Percentiles rank a stretch among this genome's conserved stretches.
Conservation (phyloP, 2,797 vertebrate genomes). For the Coreius guichenoti region DNA sequence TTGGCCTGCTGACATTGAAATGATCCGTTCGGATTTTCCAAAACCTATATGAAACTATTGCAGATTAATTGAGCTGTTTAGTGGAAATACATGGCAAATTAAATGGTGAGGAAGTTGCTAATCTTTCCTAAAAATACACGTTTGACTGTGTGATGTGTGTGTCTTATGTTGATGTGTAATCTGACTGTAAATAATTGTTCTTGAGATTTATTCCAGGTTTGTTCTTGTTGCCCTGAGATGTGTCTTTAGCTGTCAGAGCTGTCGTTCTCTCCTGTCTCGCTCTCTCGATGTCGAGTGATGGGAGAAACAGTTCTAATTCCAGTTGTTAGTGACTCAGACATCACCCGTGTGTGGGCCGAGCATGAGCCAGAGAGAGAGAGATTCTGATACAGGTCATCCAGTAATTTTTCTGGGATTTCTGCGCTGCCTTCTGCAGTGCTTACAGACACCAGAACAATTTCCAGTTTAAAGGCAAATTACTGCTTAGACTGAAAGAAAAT, state of each 20-base stretch:
- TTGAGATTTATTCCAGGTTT: background rate
- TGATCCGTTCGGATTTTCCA: too few species aligned
- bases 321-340: conserved; percentile 77
- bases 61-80: background rate
- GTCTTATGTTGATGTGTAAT: background rate
- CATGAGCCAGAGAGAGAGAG: conserved; percentile 50
- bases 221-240: conserved; percentile 8
- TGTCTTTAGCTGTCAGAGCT: conserved; percentile 17
- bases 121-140: background rate
- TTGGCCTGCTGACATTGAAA: too few species aligned
- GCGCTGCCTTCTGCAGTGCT: background rate
- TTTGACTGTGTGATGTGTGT: background rate
- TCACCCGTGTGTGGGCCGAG: conserved; percentile 70
- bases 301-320: conserved; percentile 77
- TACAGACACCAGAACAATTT: background rate
- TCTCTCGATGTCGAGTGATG: conserved; percentile 65
- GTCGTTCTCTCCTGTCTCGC: background rate
- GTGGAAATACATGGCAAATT: background rate
- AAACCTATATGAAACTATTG: too few species aligned
- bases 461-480: background rate
- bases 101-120: background rate
- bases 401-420: background rate
- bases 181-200: conserved; percentile 4
- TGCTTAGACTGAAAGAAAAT: background rate
- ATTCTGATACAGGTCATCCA: background rate